phyloP scores from a whole-genome alignment of 2,797 vertebrate genomes.

The Alauda arvensis region DNA sequence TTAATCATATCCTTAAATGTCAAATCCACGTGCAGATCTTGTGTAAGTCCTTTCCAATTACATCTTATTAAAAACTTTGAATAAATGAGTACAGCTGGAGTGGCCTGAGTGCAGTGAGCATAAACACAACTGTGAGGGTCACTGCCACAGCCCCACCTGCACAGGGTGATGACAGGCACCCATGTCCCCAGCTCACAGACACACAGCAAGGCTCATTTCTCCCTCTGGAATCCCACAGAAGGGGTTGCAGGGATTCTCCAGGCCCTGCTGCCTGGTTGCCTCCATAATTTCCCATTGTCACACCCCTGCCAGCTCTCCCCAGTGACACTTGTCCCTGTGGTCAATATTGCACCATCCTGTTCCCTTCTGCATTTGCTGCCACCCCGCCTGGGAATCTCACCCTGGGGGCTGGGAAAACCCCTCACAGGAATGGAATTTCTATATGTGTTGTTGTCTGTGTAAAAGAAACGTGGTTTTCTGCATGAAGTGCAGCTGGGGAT shows the following conservation, averaged over 20 bases:
- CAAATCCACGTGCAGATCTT: conserved; percentile 73
- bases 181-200: rapidly evolving
- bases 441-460: rapidly evolving
- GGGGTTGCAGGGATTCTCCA: background rate
- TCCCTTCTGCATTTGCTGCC: background rate
- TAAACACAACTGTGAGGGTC: background rate
- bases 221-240: background rate
- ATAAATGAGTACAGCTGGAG: conserved; percentile 52
- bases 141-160: background rate
- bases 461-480: background rate
- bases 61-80: conserved; percentile 64
- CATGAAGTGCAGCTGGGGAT: background rate
- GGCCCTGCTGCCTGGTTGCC: background rate
- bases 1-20: conserved; percentile 77
- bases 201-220: background rate
- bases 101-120: background rate
- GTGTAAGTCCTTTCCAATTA: conserved; percentile 59
- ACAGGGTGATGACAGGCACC: rapidly evolving
- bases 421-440: background rate
- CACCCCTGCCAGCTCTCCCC: background rate
- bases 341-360: background rate
- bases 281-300: background rate
- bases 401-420: background rate
- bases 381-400: background rate
- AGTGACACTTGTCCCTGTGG: background rate